Evolutionary conservation across 2,888 invertebrate species (phyloP), one percentile per base, ranked within the genome.

Genomic region (Drosophila pegasa): DNA sequence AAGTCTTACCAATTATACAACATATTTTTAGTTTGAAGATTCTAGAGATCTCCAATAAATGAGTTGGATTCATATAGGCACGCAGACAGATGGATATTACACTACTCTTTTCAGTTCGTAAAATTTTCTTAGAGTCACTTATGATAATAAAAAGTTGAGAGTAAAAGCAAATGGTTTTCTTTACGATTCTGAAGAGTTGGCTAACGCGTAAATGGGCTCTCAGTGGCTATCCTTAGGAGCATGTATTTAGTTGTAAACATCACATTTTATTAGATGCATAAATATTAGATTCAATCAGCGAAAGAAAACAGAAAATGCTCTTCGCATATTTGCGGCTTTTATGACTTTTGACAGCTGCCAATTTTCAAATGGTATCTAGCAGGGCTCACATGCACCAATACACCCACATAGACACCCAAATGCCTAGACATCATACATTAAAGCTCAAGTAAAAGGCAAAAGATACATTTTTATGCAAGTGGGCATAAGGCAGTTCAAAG

Each of bases 371-470:
- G n/a, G n/a, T 22, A 20, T 31, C 59, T 35, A 22, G 43, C 43
- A 48, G 41, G 18, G 16, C 10, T 45, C 31, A 14, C 18, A 20
- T 3, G 29, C 38, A 9, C 29, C 29, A 12, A 43, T n/a, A 25
- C 43, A n/a, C 25, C 10, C 52, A 9, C 27, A 18, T 14, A 37
- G 37, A 27, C 14, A 3, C 3, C 33, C n/a, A 14, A 55, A 33
- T 56, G 57, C 65, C 56, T 55, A 66, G 62, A 59, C 48, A 50
- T 14, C 37, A 31, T 40, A 45, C 31, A 70, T 41, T 41, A 58
- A 75, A 37, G 62, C 56, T 61, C 58, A 61, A 59, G 69, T 70
- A 58, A 63, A 45, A 43, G n/a, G 33, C 25, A 45, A 66, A 54
- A 52, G 33, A 27, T 37, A 18, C 8, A 38, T 52, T 29, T 57